phyloP scores from a whole-genome alignment of 2,797 vertebrate species.

The Coccyzus lansbergi region DNA sequence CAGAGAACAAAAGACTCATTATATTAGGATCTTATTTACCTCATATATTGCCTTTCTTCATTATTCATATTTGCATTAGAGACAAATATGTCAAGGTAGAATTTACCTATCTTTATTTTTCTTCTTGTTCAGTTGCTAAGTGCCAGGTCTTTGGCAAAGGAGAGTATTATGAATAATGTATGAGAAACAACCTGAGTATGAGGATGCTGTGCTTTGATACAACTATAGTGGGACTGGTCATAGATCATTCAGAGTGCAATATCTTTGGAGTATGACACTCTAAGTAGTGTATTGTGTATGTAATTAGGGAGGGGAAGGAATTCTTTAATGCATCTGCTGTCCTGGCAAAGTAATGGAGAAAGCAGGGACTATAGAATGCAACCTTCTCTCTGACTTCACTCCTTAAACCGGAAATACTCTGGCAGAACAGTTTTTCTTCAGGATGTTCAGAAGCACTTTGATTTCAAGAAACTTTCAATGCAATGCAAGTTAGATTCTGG shows the following conservation, averaged over 20 bases:
- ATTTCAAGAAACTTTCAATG: not conserved
- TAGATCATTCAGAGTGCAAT: not conserved
- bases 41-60: slow-evolving; percentile 18
- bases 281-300: not conserved
- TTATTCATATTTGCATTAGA: slow-evolving; percentile 39
- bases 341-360: not conserved
- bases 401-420: not conserved
- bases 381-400: not conserved
- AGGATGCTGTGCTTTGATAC: slow-evolving; percentile 1
- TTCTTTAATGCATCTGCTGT: not conserved
- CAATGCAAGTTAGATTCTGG: not conserved
- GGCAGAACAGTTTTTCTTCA: not conserved
- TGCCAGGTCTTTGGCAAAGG: not conserved
- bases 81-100: not conserved
- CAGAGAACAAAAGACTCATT: slow-evolving; percentile 10
- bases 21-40: slow-evolving; percentile 8
- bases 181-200: not conserved
- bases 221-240: not conserved
- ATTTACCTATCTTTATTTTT: slow-evolving; percentile 35
- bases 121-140: not conserved
- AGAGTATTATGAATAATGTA: not conserved
- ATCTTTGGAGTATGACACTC: not conserved
- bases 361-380: not conserved
- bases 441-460: not conserved
- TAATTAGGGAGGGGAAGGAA: not conserved